phyloP scores from a whole-genome alignment of 1,140 invertebrate species.

The Popillia japonica region DNA sequence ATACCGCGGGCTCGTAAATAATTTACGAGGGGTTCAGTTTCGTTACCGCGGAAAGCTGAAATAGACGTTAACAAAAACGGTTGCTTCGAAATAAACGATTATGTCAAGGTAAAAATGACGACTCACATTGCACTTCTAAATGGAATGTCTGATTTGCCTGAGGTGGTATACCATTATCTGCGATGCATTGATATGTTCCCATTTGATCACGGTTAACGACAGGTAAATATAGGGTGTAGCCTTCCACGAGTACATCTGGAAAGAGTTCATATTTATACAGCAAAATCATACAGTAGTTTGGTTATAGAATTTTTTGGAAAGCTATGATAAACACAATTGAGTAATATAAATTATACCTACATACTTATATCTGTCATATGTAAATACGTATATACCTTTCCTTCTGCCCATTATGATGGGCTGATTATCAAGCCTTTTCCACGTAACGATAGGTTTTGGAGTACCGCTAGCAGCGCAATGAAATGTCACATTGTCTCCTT shows the following conservation, averaged over 20 bases:
- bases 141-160: conserved; percentile 79
- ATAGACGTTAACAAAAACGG: not conserved
- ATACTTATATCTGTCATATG: no score
- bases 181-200: conserved; percentile 85
- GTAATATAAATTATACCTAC: no score
- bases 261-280: no score
- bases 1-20: not conserved
- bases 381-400: conserved; percentile 73
- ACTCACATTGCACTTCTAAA: conserved; percentile 90
- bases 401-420: conserved; percentile 70
- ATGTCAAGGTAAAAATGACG: not conserved
- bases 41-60: not conserved
- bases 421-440: conserved; percentile 74
- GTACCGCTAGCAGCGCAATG: conserved; percentile 79
- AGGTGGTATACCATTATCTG: conserved; percentile 88
- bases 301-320: no score
- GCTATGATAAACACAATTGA: no score
- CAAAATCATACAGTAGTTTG: no score
- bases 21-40: conserved; percentile 6
- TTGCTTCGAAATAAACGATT: not conserved
- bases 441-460: conserved; percentile 78
- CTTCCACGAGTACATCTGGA: conserved; percentile 74
- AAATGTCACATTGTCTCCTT: conserved; percentile 78
- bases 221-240: conserved; percentile 79
- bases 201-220: conserved; percentile 85